phyloP scores from a whole-genome alignment of 2,113 vertebrate genomes.

The Labrus mixtus region DNA sequence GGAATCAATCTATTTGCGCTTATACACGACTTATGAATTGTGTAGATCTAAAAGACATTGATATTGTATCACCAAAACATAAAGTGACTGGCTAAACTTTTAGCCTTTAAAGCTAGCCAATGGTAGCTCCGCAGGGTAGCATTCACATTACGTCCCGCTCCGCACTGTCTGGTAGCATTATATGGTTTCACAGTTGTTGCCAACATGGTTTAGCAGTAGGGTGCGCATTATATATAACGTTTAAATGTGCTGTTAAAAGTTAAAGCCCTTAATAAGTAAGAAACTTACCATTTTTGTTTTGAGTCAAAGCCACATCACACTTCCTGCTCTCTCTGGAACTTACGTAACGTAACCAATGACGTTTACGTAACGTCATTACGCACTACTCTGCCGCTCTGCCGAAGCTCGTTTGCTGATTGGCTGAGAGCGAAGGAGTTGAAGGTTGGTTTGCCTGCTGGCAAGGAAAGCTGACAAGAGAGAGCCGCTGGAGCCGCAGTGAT shows the following conservation, averaged over 20 bases:
- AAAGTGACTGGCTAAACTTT: constrained; percentile 17
- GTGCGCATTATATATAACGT: rapidly evolving
- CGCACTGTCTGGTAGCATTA: not conserved
- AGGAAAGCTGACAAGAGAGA: constrained; percentile 4
- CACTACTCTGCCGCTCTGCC: too few relatives aligned
- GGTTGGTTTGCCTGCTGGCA: constrained; percentile 1
- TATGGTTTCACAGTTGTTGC: not conserved
- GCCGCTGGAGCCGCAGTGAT: not conserved
- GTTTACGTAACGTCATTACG: constrained; percentile 36
- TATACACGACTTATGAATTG: not conserved
- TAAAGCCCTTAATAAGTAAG: not conserved
- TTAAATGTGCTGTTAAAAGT: not conserved
- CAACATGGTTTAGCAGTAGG: rapidly evolving
- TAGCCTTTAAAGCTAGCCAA: constrained; percentile 33
- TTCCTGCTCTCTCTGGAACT: constrained; percentile 66
- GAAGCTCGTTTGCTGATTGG: constrained; percentile 53
- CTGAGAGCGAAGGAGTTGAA: constrained; percentile 19
- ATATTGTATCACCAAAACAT: too few relatives aligned
- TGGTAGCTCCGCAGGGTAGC: constrained; percentile 21
- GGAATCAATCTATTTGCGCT: not conserved
- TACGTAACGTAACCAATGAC: constrained; percentile 25
- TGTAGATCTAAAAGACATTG: too few relatives aligned
- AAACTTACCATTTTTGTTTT: constrained; percentile 77
- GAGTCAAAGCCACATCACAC: constrained; percentile 82
- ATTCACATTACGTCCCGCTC: not conserved